A percentile compares a stretch with the other conserved stretches of the same genome.
Evolutionary conservation across 1,140 invertebrate genomes (phyloP).

Genomic region (Drosophila varians): DNA sequence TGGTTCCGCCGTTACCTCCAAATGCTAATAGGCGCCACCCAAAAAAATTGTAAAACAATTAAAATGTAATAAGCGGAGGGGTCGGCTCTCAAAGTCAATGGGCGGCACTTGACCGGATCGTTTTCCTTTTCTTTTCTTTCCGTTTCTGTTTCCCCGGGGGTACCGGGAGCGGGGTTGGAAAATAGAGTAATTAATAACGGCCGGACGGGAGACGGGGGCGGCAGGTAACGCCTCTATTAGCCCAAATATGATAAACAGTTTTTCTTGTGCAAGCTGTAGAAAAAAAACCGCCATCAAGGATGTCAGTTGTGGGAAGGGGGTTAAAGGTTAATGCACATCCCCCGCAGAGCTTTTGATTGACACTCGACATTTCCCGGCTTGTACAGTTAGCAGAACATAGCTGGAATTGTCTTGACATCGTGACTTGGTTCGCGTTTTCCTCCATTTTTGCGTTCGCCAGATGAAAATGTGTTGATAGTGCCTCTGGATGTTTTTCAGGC

Average conservation of each 20-base stretch:
- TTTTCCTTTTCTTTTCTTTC: slow-evolving; percentile 16
- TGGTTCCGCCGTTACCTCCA: slow-evolving; percentile 59
- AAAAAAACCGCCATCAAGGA: slow-evolving; percentile 48
- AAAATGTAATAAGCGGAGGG: slow-evolving; percentile 73
- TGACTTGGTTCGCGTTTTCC: slow-evolving; percentile 46
- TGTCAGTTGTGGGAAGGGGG: slow-evolving; percentile 27
- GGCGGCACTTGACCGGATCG: slow-evolving; percentile 23
- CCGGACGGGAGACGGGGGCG: slow-evolving; percentile 27
- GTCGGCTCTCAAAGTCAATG: slow-evolving; percentile 48
- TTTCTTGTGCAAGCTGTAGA: slow-evolving; percentile 40
- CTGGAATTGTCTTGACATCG: slow-evolving; percentile 51
- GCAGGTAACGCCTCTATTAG: slow-evolving; percentile 71
- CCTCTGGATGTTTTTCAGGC: slow-evolving; percentile 18
- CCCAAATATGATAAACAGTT: slow-evolving; percentile 71
- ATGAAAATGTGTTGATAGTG: slow-evolving; percentile 61
- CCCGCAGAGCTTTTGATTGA: slow-evolving; percentile 69
- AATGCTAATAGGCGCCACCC: slow-evolving; percentile 74
- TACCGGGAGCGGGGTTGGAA: slow-evolving; percentile 6
- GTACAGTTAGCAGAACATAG: slow-evolving; percentile 47
- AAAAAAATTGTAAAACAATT: slow-evolving; percentile 79
- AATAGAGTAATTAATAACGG: slow-evolving; percentile 78
- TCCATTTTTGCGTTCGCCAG: slow-evolving; percentile 15
- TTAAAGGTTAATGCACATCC: slow-evolving; percentile 14
- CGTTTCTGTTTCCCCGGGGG: slow-evolving; percentile 1
- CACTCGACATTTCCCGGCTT: slow-evolving; percentile 64